Conservation (phyloP, 2,113 vertebrate genomes). For the Paracanthobrama guichenoti region DNA sequence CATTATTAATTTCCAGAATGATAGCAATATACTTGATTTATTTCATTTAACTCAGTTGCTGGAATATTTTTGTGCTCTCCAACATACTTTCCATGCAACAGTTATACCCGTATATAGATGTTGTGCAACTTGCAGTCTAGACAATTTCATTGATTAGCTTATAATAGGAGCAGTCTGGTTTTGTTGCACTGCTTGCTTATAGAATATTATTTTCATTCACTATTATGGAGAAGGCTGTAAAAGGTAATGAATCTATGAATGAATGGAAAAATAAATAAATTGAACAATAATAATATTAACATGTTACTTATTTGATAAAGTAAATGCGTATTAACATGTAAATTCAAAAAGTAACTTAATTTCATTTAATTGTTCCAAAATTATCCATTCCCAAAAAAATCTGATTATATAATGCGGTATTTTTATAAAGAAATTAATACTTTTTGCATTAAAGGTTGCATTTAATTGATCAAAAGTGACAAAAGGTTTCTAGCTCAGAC, state of each 20-base stretch:
- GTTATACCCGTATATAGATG: neutral
- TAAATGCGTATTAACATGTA: too few species aligned
- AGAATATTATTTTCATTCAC: neutral
- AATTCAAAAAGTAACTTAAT: too few species aligned
- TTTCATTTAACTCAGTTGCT: neutral
- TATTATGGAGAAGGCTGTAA: neutral
- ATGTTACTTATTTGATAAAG: too few species aligned
- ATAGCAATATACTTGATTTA: neutral
- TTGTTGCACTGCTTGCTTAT: neutral
- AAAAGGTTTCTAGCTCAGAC: too few species aligned
- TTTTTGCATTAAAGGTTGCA: too few species aligned
- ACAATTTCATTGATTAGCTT: neutral
- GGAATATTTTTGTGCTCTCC: neutral
- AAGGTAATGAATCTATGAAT: neutral
- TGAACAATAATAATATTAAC: too few species aligned
- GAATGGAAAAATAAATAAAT: too few species aligned
- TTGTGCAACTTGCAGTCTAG: conserved; percentile 2
- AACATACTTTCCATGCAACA: neutral
- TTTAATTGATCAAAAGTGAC: neutral
- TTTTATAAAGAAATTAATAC: neutral
- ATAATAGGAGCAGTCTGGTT: neutral
- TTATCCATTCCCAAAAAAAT: too few species aligned
- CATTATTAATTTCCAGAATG: neutral
- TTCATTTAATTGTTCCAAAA: neutral
- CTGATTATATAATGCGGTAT: neutral